Percentiles rank a stretch among this genome's conserved stretches.
phyloP scores from a whole-genome alignment of 2,797 vertebrate species.

The Lycodopsis pacificus region DNA sequence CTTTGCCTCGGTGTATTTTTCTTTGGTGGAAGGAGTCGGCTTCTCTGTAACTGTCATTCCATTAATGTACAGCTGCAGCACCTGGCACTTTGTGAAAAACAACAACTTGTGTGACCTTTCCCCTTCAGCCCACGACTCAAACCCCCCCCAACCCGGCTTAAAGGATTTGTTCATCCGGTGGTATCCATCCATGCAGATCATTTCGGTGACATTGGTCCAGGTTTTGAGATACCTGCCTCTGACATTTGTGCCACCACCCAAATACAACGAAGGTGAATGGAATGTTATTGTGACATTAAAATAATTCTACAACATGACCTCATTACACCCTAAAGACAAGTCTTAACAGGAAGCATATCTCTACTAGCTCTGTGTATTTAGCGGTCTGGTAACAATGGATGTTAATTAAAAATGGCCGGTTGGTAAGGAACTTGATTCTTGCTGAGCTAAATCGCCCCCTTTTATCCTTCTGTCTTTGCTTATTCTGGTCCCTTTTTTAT shows the following conservation, averaged over 20 bases:
- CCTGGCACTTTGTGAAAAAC: constrained; percentile 9
- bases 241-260: not conserved
- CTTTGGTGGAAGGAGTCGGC: constrained; percentile 18
- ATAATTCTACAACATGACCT: not conserved
- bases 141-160: no score
- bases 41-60: constrained; percentile 41
- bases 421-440: not conserved
- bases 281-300: not conserved
- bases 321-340: not conserved
- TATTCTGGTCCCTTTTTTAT: not conserved
- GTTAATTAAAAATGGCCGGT: not conserved
- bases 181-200: not conserved
- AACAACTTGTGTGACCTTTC: constrained; percentile 35
- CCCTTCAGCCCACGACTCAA: not conserved
- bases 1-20: constrained; percentile 16
- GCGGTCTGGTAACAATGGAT: not conserved
- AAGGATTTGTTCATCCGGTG: not conserved
- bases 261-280: not conserved
- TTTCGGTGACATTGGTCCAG: not conserved
- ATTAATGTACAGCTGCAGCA: constrained; percentile 25
- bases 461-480: not conserved
- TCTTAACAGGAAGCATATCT: not conserved
- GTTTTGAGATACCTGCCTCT: not conserved
- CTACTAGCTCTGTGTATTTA: not conserved
- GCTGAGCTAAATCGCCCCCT: not conserved